Evolutionary conservation across 2,113 vertebrate genomes (phyloP).

Genomic region (Tragelaphus imberbis): DNA sequence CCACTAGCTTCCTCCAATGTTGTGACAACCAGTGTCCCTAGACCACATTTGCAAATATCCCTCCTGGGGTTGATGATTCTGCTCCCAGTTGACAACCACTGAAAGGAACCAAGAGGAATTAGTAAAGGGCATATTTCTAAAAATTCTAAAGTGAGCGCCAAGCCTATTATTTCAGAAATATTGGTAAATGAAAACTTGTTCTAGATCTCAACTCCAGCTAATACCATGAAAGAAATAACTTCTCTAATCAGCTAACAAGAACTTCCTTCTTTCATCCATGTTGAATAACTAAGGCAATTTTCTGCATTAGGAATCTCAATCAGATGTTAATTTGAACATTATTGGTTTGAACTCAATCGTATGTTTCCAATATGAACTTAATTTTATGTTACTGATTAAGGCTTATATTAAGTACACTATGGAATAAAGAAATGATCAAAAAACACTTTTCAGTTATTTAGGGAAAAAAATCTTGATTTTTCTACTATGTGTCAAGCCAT

Average conservation of each 20-base stretch:
- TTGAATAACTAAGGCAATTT: not conserved
- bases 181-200: not conserved
- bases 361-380: not conserved
- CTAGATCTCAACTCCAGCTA: not conserved
- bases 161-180: not conserved
- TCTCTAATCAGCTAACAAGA: not conserved
- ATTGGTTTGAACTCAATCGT: not conserved
- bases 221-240: not conserved
- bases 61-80: not conserved
- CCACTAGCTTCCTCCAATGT: not conserved
- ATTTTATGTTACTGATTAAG: not conserved
- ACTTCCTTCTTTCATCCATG: not conserved
- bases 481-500: not conserved
- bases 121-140: not conserved
- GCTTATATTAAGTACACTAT: not conserved
- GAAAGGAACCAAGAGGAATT: not conserved
- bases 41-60: not conserved
- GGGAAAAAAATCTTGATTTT: not conserved
- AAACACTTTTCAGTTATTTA: not conserved
- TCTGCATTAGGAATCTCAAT: not conserved
- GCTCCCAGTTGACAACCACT: not conserved
- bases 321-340: conserved; percentile 18
- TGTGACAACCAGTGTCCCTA: not conserved
- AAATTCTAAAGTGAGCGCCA: not conserved
- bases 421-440: not conserved